Evolutionary conservation across 2,113 vertebrate genomes (phyloP).

Genomic region (Cavia aperea): DNA sequence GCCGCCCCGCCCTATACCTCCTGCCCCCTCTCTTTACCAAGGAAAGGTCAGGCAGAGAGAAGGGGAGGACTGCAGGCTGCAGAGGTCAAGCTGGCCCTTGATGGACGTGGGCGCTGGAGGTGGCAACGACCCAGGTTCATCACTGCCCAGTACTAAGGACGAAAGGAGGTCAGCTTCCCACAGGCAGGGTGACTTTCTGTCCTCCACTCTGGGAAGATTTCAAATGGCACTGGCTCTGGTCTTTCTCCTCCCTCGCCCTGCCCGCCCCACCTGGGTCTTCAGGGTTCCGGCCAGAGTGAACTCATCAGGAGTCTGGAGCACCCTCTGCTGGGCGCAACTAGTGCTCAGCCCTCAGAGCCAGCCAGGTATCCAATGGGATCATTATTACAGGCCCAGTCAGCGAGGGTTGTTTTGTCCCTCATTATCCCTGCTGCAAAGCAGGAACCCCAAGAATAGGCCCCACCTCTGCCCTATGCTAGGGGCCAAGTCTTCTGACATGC

Average conservation of each 20-base stretch:
- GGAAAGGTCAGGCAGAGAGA: neutral
- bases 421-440: neutral
- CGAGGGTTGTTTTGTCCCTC: neutral
- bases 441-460: no score
- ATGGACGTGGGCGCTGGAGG: neutral
- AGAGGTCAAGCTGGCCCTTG: neutral
- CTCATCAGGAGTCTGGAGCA: neutral
- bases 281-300: neutral
- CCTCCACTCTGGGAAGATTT: neutral
- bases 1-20: neutral
- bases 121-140: neutral
- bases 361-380: neutral
- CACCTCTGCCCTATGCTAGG: rapidly evolving
- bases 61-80: neutral
- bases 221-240: neutral
- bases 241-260: neutral
- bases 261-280: no score
- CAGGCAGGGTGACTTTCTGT: neutral
- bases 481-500: no score
- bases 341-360: neutral
- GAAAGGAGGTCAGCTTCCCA: neutral
- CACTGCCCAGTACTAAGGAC: neutral
- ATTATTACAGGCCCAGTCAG: rapidly evolving
- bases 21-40: neutral
- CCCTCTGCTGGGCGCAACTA: neutral